Evolutionary conservation across 2,797 vertebrate genomes (phyloP).

Genomic region (Lophius americanus): DNA sequence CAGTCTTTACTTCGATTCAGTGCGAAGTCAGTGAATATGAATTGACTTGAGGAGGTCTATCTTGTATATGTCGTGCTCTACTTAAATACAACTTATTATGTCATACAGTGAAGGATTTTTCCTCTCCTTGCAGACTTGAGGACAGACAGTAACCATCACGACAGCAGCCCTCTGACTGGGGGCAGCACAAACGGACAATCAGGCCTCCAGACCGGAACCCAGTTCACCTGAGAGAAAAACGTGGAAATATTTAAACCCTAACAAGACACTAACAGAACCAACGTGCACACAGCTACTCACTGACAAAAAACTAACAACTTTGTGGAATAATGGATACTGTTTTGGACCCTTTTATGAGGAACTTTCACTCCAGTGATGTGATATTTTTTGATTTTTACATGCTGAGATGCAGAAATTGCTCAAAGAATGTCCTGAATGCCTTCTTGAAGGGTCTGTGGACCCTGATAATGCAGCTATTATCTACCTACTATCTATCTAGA

Average conservation of each 20-base stretch:
- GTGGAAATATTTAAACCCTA: slow-evolving; percentile 3
- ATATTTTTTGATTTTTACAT: not conserved
- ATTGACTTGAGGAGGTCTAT: no score
- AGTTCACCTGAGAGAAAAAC: slow-evolving; percentile 16
- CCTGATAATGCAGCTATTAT: not conserved
- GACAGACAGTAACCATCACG: slow-evolving; percentile 9
- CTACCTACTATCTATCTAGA: no score
- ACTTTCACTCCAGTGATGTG: not conserved
- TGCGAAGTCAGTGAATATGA: no score
- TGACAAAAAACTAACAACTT: slow-evolving; percentile 5
- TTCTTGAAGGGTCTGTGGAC: slow-evolving; percentile 4
- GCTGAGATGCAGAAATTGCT: not conserved
- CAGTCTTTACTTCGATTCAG: no score
- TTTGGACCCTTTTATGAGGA: not conserved
- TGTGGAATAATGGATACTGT: not conserved
- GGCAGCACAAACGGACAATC: slow-evolving; percentile 26
- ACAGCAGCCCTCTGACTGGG: slow-evolving; percentile 33
- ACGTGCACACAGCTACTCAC: slow-evolving; percentile 21
- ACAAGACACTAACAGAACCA: slow-evolving; percentile 23
- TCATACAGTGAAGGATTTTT: not conserved
- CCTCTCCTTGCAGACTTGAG: slow-evolving; percentile 27
- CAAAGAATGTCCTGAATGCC: not conserved
- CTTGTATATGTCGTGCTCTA: no score
- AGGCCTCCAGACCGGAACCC: not conserved
- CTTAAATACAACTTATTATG: no score